Conservation (phyloP, 1,140 invertebrate species). For the Cardiocondyla obscurior region DNA sequence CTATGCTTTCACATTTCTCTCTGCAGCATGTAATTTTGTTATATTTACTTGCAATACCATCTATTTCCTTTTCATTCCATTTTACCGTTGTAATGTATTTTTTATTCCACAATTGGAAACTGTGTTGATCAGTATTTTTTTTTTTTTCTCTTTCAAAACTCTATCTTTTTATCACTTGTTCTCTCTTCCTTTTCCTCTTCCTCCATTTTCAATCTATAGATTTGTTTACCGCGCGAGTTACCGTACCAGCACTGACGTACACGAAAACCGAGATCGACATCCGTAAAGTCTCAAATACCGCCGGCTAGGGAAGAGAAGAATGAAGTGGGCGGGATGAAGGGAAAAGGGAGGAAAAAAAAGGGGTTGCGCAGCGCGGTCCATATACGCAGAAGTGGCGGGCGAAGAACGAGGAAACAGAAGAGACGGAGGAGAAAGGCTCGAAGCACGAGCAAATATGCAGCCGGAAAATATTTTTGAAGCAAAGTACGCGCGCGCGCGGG, state of each 20-base stretch:
- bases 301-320: not conserved
- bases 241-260: not conserved
- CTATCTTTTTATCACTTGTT: not conserved
- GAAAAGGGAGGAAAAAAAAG: conserved; percentile 12
- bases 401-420: not conserved
- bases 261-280: conserved; percentile 20
- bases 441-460: conserved; percentile 17
- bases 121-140: conserved; percentile 24
- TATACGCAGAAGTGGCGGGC: not conserved
- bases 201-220: conserved; percentile 14
- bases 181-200: not conserved
- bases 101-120: conserved; percentile 5
- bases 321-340: not conserved
- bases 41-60: conserved; percentile 12
- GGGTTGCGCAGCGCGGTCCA: not conserved
- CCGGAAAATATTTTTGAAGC: conserved; percentile 74
- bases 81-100: conserved; percentile 13
- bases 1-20: not conserved
- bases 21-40: conserved; percentile 8
- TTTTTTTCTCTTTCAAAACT: conserved; percentile 8
- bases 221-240: conserved; percentile 26
- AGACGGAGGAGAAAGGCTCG: not conserved
- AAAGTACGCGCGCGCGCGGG: conserved; percentile 67
- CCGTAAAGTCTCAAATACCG: conserved; percentile 33
- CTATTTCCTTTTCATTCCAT: conserved; percentile 21